Conservation (phyloP, 2,113 vertebrate genomes). For the Hippocampus abdominalis region DNA sequence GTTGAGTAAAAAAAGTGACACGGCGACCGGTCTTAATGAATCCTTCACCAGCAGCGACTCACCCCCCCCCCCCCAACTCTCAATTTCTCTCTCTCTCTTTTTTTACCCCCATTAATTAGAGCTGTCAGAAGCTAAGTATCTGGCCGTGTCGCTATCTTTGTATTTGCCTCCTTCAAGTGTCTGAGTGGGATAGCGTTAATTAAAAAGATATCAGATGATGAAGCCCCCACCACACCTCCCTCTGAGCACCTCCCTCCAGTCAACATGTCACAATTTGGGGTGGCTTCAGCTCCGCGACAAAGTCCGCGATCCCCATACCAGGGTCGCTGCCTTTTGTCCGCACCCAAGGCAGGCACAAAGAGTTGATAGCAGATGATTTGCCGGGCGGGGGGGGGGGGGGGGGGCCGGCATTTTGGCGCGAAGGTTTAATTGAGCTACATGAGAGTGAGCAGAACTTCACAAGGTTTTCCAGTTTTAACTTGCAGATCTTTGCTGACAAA, state of each 20-base stretch:
- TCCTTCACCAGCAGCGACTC: constrained; percentile 61
- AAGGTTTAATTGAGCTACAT: neutral
- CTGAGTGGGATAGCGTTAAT: constrained; percentile 80
- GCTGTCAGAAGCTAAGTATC: constrained; percentile 77
- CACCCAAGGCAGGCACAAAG: constrained; percentile 25
- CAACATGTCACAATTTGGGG: constrained; percentile 41
- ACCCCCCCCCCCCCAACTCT: constrained; percentile 39
- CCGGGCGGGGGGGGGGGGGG: neutral
- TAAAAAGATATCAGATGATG: constrained; percentile 82
- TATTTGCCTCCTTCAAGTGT: constrained; percentile 73
- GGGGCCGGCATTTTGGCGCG: neutral
- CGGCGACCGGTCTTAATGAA: constrained; percentile 74
- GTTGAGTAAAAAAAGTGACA: constrained; percentile 34
- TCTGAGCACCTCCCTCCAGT: constrained; percentile 68
- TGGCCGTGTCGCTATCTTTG: constrained; percentile 53
- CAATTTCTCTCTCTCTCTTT: constrained; percentile 33
- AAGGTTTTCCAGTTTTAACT: neutral
- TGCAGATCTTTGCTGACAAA: constrained; percentile 8
- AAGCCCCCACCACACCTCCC: constrained; percentile 39
- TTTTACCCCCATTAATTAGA: constrained; percentile 75
- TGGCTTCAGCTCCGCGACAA: neutral
- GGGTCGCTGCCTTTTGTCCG: constrained; percentile 69
- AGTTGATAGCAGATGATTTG: constrained; percentile 36
- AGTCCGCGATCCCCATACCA: constrained; percentile 40
- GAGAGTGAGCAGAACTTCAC: neutral